Conservation (phyloP, 2,113 vertebrate genomes). For the Larimichthys crocea region DNA sequence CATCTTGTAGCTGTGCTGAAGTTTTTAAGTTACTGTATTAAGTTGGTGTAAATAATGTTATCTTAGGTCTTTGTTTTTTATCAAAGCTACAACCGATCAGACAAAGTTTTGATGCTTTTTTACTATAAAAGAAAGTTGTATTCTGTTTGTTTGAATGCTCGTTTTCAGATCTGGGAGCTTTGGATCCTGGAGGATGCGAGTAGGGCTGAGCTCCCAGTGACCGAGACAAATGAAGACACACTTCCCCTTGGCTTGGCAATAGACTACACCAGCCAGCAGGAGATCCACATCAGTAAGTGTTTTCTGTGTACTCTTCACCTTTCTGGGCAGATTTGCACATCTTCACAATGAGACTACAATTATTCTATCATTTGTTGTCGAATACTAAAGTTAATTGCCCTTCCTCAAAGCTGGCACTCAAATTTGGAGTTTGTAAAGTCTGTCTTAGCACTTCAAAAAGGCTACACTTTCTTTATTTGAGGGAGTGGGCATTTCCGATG, state of each 20-base stretch:
- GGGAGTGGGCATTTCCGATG: background rate
- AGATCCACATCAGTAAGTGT: conserved; percentile 90
- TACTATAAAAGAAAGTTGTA: background rate
- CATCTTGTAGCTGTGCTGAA: background rate
- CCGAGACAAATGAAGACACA: conserved; percentile 92
- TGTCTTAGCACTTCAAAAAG: background rate
- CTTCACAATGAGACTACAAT: background rate
- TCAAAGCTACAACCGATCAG: background rate
- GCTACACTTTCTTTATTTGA: background rate
- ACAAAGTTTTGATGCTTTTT: background rate
- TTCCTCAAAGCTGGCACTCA: background rate
- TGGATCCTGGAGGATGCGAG: conserved; percentile 95
- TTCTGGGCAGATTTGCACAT: conserved; percentile 8
- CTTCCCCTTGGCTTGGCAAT: conserved; percentile 92
- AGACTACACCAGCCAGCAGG: conserved; percentile 91
- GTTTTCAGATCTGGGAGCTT: conserved; percentile 88
- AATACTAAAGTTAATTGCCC: background rate
- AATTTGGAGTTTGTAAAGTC: too few species aligned
- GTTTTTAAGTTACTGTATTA: background rate
- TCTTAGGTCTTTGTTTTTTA: background rate
- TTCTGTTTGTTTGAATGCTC: background rate
- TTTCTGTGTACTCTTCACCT: background rate
- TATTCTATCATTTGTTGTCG: background rate
- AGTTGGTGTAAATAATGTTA: background rate
- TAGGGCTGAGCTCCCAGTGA: conserved; percentile 93